Evolutionary conservation across 2,888 invertebrate genomes (phyloP).

Genomic region (Caenorhabditis sp.): DNA sequence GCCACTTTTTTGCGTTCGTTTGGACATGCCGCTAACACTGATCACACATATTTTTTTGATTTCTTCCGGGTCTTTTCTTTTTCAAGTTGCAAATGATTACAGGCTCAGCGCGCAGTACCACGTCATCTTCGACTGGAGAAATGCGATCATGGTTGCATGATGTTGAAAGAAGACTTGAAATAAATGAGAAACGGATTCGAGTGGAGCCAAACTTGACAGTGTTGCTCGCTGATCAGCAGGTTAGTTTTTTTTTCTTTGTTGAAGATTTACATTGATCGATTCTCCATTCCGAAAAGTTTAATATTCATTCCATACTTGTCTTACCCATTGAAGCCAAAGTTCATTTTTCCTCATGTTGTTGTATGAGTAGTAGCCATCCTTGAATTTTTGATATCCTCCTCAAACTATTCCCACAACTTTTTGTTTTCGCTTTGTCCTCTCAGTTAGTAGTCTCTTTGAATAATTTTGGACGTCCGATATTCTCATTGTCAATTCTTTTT

Average conservation of each 20-base stretch:
- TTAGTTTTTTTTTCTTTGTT: slow-evolving; percentile 32
- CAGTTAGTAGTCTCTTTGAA: slow-evolving; percentile 43
- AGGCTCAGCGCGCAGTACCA: slow-evolving; percentile 57
- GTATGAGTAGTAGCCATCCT: background rate
- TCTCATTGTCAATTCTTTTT: slow-evolving; percentile 61
- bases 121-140: slow-evolving; percentile 64
- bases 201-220: slow-evolving; percentile 62
- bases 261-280: background rate
- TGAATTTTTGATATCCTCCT: slow-evolving; percentile 5
- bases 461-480: slow-evolving; percentile 44
- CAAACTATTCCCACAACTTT: slow-evolving; percentile 26
- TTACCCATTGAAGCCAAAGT: background rate
- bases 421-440: slow-evolving; percentile 40
- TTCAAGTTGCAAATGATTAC: background rate
- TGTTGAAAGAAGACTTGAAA: slow-evolving; percentile 64
- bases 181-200: slow-evolving; percentile 63
- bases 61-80: slow-evolving; percentile 35
- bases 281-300: too few species aligned
- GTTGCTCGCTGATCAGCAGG: slow-evolving; percentile 72
- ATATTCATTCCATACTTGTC: background rate
- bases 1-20: slow-evolving; percentile 28
- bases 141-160: slow-evolving; percentile 72
- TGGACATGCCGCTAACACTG: slow-evolving; percentile 23
- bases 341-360: slow-evolving; percentile 10
- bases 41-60: slow-evolving; percentile 26